Evolutionary conservation across 2,888 invertebrate genomes (phyloP).

Genomic region (Neoaliturus tenellus): DNA sequence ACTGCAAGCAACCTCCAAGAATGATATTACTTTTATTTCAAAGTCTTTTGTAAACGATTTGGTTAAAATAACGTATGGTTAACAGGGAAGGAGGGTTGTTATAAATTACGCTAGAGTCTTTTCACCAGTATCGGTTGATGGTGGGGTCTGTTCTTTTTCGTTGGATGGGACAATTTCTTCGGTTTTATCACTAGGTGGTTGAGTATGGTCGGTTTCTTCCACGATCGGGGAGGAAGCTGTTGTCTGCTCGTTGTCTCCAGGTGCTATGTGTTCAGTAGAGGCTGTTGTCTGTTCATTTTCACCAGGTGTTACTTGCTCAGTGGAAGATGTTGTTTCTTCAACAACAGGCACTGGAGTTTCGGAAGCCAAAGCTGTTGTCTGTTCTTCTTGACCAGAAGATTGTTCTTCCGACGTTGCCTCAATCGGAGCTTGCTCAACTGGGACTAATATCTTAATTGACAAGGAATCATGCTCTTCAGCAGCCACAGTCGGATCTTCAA

Average conservation of each 20-base stretch:
- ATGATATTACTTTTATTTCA: too few relatives aligned
- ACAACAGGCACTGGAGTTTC: background rate
- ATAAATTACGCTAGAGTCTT: conserved; percentile 9
- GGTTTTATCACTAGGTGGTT: background rate
- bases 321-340: background rate
- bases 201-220: background rate
- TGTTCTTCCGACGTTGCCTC: background rate
- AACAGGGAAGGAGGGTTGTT: background rate
- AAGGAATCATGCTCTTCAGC: background rate
- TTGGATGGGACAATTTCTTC: background rate
- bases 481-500: background rate
- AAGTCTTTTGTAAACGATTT: too few relatives aligned
- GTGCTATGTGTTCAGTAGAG: background rate
- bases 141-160: background rate
- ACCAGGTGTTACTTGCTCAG: background rate
- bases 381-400: background rate
- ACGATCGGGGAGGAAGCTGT: background rate
- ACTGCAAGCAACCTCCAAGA: too few relatives aligned
- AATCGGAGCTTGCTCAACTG: background rate
- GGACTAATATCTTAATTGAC: background rate
- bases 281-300: background rate
- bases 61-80: too few relatives aligned
- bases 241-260: background rate
- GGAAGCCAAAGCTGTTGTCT: background rate
- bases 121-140: conserved; percentile 38